These are phyloP conservation scores for Heliocidaris tuberculata DNA, from an alignment of 35 echinoderm and acorn worm species.

Conservation along the genomic window DNA sequence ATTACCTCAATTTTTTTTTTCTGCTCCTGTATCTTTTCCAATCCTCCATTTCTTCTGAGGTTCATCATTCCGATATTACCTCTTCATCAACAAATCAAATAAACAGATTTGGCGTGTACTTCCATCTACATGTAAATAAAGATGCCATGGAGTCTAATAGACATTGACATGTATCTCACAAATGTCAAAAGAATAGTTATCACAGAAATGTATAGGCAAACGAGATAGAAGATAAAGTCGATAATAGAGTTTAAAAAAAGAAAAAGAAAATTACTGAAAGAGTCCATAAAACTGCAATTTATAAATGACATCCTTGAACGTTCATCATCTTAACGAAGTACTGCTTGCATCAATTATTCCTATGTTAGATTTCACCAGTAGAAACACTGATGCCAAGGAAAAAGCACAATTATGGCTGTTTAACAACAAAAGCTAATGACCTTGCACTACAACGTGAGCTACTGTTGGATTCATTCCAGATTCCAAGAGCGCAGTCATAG, in stretches of 20 bases:
- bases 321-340: neutral
- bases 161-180: neutral
- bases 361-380: neutral
- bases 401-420: neutral
- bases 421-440: neutral
- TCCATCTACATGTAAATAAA: neutral
- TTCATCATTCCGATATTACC: neutral
- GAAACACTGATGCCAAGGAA: neutral
- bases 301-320: neutral
- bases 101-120: neutral
- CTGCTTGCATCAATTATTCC: constrained; percentile 11
- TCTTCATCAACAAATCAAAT: neutral
- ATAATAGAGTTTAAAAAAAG: neutral
- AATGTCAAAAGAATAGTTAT: neutral
- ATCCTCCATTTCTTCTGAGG: neutral
- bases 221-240: neutral
- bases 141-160: neutral
- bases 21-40: too few relatives aligned
- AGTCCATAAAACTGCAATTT: neutral
- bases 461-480: neutral
- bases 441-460: neutral
- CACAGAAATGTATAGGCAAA: neutral
- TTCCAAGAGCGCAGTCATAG: neutral
- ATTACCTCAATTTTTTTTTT: too few relatives aligned
- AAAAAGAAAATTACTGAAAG: neutral